Base-by-base conservation (phyloP, 2,888 invertebrate species). In the Galerucella pusilla region DNA sequence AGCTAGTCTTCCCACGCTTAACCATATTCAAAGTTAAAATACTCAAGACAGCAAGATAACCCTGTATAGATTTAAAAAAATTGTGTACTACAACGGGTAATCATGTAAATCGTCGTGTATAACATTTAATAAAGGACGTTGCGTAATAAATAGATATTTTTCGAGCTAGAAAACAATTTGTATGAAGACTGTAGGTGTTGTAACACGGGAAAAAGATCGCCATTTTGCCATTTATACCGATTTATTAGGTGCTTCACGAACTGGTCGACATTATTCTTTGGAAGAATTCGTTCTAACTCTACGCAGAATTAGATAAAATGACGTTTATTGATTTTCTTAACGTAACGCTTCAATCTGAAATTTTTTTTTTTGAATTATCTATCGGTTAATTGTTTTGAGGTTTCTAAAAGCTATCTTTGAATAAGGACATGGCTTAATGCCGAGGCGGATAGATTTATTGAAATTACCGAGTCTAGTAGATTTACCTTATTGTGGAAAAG, bases 111-210 rank as follows among this genome's bases (percentile, higher is more conserved):
- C 67, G 69, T 69, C 71, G 68, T 71, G 74, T 67, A 77, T 75
- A 75, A 77, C 75, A 77, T 74, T 73, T 74, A 75, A 77, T 77
- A 75, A 77, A 75, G 71, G 60, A 69, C 74, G 74, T 74, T 77
- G 75, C 69, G 61, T 74, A 70, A 77, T 77, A 75, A 77, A 77
- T 74, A 73, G 57, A 11, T 54, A 74, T 75, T 77, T 77, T 75
- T 77, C 68, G 45, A 68, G 16, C 12, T 46, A 52, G 71, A 74
- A 80, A 81, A 78, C 78, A 79, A 81, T 79, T 77, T 77, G 78
- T 77, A 76, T 76, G 65, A 54, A 69, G 66, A 63, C 74, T 70
- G 78, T 80, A 73, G 80, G 79, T 75, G 80, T 80, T 66, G 64
- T 64, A 75, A 79, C 78, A 61, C 78, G 71, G 57, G 79, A 73